Evolutionary conservation across 2,113 vertebrate species (phyloP).

Genomic region (Platysteira castanea): DNA sequence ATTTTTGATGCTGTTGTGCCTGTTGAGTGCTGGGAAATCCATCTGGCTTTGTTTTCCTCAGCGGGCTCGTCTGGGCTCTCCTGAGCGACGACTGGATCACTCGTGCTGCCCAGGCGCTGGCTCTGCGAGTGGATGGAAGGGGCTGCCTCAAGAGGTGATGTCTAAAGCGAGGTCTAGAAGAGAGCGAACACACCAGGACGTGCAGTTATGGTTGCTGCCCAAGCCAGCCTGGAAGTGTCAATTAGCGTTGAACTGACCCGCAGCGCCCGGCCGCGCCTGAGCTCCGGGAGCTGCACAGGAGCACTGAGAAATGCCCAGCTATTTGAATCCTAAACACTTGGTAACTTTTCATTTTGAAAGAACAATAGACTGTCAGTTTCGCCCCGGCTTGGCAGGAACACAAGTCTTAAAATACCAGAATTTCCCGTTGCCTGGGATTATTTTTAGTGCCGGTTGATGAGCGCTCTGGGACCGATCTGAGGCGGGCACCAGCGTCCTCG

Average conservation of each 20-base stretch:
- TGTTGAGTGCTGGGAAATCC: no score
- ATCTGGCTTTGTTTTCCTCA: not conserved
- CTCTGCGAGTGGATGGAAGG: not conserved
- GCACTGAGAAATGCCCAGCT: not conserved
- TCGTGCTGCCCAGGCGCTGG: rapidly evolving
- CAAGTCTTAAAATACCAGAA: not conserved
- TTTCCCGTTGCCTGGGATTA: not conserved
- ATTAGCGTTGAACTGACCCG: rapidly evolving
- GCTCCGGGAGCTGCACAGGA: not conserved
- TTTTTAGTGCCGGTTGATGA: not conserved
- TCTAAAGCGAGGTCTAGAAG: not conserved
- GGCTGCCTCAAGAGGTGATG: rapidly evolving
- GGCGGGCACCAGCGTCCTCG: not conserved
- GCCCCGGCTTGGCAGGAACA: not conserved
- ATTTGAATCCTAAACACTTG: not conserved
- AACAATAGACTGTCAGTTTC: not conserved
- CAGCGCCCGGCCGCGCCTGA: rapidly evolving
- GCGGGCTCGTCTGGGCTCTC: not conserved
- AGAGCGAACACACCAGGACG: rapidly evolving
- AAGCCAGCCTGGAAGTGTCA: rapidly evolving
- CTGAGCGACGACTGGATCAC: rapidly evolving
- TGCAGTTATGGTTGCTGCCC: not conserved
- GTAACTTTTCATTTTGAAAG: not conserved
- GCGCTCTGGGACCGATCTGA: not conserved
- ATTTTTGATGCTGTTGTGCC: not conserved